Percentiles rank a stretch among this genome's conserved stretches.
Evolutionary conservation across 1,140 invertebrate genomes (phyloP).

Genomic region (Gryon sp.): DNA sequence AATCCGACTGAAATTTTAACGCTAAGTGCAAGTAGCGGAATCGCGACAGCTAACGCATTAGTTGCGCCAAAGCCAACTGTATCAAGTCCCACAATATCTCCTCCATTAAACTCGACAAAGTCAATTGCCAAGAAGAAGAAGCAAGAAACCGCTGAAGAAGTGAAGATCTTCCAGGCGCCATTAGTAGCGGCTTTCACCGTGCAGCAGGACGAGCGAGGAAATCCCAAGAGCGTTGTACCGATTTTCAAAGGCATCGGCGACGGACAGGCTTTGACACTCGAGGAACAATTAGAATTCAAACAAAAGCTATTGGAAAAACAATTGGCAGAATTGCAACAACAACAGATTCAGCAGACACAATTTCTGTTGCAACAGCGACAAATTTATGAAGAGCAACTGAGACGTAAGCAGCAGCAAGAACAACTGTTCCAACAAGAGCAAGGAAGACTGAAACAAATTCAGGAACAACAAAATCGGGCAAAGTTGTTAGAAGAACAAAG

Average conservation of each 20-base stretch:
- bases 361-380: conserved; percentile 82
- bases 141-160: conserved; percentile 80
- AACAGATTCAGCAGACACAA: conserved; percentile 86
- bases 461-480: conserved; percentile 67
- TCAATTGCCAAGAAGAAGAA: conserved; percentile 52
- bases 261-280: conserved; percentile 74
- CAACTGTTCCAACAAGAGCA: conserved; percentile 61
- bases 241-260: conserved; percentile 78
- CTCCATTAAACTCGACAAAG: conserved; percentile 38
- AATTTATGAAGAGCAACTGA: conserved; percentile 79
- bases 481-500: conserved; percentile 63
- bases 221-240: conserved; percentile 88
- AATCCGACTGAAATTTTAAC: conserved; percentile 65
- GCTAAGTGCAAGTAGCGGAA: conserved; percentile 69
- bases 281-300: conserved; percentile 84
- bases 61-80: conserved; percentile 69
- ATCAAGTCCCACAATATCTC: conserved; percentile 62
- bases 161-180: conserved; percentile 89
- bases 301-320: conserved; percentile 86
- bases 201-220: conserved; percentile 87
- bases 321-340: conserved; percentile 83
- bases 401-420: conserved; percentile 78
- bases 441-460: conserved; percentile 75
- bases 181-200: conserved; percentile 90
- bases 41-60: conserved; percentile 68